These are phyloP conservation scores for Bombus huntii DNA, from an alignment of 1,140 invertebrate species.

Conservation along the genomic window DNA sequence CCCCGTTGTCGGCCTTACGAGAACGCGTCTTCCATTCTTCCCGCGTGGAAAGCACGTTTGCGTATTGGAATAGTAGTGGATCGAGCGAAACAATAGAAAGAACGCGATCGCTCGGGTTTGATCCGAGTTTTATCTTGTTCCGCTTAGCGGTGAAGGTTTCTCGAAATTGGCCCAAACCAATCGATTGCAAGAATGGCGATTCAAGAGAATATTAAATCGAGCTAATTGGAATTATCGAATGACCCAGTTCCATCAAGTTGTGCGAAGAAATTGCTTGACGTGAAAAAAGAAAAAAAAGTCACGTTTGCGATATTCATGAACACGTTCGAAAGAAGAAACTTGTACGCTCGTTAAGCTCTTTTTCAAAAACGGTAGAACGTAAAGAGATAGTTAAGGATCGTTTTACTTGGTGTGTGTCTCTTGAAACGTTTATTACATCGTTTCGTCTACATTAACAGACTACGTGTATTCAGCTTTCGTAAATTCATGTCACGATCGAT, in stretches of 20 bases:
- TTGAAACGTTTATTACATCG: neutral
- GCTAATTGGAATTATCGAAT: slow-evolving; percentile 20
- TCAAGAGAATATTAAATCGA: neutral
- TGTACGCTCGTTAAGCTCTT: slow-evolving; percentile 2
- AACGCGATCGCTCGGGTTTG: neutral
- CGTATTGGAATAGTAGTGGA: neutral
- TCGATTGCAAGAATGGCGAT: neutral
- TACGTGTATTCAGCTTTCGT: neutral
- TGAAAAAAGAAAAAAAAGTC: no score
- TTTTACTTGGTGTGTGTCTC: neutral
- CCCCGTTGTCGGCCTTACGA: neutral
- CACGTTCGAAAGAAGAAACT: neutral
- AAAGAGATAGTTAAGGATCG: neutral
- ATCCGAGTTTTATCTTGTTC: neutral
- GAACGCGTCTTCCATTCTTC: neutral
- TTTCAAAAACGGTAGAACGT: neutral
- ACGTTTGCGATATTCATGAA: neutral
- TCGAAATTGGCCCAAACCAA: neutral
- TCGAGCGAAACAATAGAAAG: neutral
- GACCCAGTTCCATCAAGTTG: slow-evolving; percentile 5
- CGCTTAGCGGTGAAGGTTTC: neutral
- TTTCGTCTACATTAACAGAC: neutral
- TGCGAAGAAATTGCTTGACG: neutral
- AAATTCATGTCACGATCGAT: neutral
- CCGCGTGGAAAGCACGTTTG: neutral